Conservation (phyloP, 2,797 vertebrate species). For the Chaenodraco wilsoni region DNA sequence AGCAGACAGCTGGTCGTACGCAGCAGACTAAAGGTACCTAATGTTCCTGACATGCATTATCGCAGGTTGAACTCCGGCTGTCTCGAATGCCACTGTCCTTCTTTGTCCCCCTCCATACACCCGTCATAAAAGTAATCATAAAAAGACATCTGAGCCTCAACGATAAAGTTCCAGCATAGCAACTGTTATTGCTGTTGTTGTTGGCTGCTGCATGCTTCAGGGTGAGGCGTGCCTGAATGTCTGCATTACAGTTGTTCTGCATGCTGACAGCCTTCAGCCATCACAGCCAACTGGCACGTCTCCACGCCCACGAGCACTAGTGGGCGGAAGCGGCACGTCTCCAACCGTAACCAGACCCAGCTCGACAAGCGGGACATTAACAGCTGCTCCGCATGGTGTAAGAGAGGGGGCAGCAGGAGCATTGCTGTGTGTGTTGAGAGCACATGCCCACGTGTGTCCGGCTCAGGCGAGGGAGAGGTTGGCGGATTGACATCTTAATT, state of each 20-base stretch:
- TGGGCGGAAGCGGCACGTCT: conserved; percentile 36
- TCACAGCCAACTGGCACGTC: conserved; percentile 67
- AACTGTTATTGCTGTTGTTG: conserved; percentile 64
- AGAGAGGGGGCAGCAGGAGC: conserved; percentile 28
- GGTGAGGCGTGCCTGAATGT: conserved; percentile 41
- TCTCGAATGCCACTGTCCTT: conserved; percentile 16
- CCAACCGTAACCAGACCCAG: conserved; percentile 59
- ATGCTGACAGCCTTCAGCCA: conserved; percentile 51
- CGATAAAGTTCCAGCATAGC: conserved; percentile 53
- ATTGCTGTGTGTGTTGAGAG: conserved; percentile 9
- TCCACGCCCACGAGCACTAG: conserved; percentile 40
- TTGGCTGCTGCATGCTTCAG: conserved; percentile 31
- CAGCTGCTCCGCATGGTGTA: conserved; percentile 63
- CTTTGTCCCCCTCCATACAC: conserved; percentile 1
- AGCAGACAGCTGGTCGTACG: conserved; percentile 24
- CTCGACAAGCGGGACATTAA: conserved; percentile 63
- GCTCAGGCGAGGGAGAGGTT: conserved; percentile 32
- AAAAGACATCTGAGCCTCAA: conserved; percentile 57
- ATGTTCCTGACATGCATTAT: conserved; percentile 51
- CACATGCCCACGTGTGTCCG: conserved; percentile 2
- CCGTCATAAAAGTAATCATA: conserved; percentile 48
- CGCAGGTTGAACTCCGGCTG: conserved; percentile 4
- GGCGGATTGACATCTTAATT: conserved; percentile 64
- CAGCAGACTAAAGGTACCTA: conserved; percentile 8
- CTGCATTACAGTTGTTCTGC: conserved; percentile 55